phyloP scores from a whole-genome alignment of 2,797 vertebrate genomes.

The Amblyopsis hoosieri region DNA sequence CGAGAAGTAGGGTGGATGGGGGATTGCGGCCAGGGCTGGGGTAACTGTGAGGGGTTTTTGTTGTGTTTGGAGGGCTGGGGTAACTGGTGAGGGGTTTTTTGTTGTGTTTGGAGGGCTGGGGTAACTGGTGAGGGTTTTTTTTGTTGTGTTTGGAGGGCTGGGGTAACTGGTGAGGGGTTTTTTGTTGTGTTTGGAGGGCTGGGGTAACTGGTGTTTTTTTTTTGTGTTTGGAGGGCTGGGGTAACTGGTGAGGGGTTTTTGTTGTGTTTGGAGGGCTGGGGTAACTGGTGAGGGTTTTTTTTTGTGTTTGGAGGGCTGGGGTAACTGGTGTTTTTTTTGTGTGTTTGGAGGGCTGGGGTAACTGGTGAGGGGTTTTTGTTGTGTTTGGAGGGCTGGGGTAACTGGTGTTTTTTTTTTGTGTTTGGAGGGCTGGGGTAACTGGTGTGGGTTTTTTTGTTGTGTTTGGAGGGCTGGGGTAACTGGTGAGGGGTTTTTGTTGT shows the following conservation, averaged over 20 bases:
- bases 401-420: not conserved
- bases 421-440: not conserved
- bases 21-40: conserved; percentile 26
- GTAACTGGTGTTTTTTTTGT: not conserved
- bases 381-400: too few species aligned
- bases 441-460: not conserved
- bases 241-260: not conserved
- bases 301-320: not conserved
- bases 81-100: too few species aligned
- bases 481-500: not conserved
- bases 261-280: not conserved
- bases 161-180: not conserved
- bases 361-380: not conserved
- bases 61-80: not conserved
- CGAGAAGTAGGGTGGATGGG: conserved; percentile 65
- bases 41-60: too few species aligned
- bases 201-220: too few species aligned
- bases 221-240: too few species aligned
- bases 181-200: too few species aligned
- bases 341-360: too few species aligned
- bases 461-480: not conserved
- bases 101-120: not conserved
- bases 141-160: not conserved
- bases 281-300: not conserved
- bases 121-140: too few species aligned